A percentile compares a stretch with the other conserved stretches of the same genome.
Conservation (phyloP, 2,113 vertebrate genomes). For the Peromyscus californicus region DNA sequence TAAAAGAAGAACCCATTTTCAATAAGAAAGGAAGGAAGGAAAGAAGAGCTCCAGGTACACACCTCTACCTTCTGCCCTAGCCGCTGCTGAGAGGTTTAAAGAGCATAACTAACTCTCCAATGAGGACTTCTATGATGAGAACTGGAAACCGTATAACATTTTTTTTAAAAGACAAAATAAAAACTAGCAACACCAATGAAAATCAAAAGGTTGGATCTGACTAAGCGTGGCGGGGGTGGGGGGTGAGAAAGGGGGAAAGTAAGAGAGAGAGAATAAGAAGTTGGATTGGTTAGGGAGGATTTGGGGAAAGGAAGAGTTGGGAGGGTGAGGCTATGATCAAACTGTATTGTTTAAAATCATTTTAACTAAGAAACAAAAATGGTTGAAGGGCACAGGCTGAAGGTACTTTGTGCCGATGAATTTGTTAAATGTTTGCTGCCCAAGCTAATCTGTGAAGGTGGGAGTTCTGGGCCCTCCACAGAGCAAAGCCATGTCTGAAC, state of each 20-base stretch:
- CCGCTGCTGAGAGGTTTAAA: neutral
- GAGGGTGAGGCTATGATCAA: neutral
- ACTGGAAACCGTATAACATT: neutral
- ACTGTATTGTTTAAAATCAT: neutral
- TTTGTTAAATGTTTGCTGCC: neutral
- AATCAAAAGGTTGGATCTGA: neutral
- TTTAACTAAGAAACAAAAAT: neutral
- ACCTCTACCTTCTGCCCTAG: neutral
- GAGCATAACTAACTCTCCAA: neutral
- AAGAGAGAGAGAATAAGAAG: neutral
- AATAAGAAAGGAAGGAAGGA: neutral
- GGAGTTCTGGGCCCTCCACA: accelerated
- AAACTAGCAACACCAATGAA: neutral
- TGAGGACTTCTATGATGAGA: neutral
- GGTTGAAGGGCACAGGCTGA: neutral
- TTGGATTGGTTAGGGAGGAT: neutral
- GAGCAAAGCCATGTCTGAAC: neutral
- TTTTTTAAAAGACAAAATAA: neutral
- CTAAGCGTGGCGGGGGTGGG: neutral
- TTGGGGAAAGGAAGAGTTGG: neutral
- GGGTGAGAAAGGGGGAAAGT: neutral
- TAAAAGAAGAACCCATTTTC: neutral
- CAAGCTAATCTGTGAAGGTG: conserved; percentile 8
- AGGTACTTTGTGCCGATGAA: neutral
- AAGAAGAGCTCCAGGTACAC: neutral